phyloP scores from a whole-genome alignment of 1,140 invertebrate genomes.

The Drosophila sucinea region DNA sequence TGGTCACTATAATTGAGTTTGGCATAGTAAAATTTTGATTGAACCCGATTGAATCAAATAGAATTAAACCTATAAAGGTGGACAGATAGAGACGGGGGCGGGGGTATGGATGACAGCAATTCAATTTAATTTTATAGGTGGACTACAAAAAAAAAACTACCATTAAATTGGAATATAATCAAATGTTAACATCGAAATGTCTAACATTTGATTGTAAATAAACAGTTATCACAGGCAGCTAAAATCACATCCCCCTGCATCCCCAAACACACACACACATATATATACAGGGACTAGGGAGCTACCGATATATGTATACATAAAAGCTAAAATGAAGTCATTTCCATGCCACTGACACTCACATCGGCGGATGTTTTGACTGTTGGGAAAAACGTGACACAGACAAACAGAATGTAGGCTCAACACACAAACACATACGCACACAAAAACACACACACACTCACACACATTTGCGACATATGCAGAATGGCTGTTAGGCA shows the following conservation, averaged over 20 bases:
- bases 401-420: conserved; percentile 37
- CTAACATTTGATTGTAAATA: conserved; percentile 52
- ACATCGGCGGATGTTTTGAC: conserved; percentile 62
- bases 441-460: conserved; percentile 12
- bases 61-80: neutral
- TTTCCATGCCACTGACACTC: conserved; percentile 62
- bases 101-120: neutral
- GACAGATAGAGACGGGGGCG: neutral
- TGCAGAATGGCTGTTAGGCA: conserved; percentile 57
- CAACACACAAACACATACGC: conserved; percentile 20
- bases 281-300: neutral
- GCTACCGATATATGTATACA: conserved; percentile 16
- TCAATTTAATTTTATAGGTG: conserved; percentile 53
- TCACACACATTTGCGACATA: conserved; percentile 30
- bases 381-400: conserved; percentile 61
- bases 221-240: conserved; percentile 46
- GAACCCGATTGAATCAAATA: neutral
- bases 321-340: conserved; percentile 61
- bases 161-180: conserved; percentile 22
- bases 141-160: conserved; percentile 18
- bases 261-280: conserved; percentile 22
- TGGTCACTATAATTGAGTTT: conserved; percentile 62
- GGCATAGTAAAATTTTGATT: conserved; percentile 21
- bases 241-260: neutral
- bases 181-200: conserved; percentile 45